Evolutionary conservation across 37 sponge, comb jelly and placozoan species (phyloP), one percentile per base, ranked within the genome.

Genomic region (Spongia lamella): DNA sequence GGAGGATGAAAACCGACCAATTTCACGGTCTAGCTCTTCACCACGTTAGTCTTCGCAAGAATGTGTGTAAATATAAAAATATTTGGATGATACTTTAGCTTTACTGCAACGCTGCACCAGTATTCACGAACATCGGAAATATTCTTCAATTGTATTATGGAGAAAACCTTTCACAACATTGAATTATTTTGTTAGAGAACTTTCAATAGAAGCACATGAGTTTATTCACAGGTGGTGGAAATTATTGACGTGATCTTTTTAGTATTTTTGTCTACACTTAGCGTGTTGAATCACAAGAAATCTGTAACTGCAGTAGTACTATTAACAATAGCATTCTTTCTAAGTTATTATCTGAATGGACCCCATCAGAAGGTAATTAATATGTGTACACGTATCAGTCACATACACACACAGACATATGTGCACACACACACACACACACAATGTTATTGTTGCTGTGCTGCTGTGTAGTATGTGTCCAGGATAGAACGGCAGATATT

Each of bases 101-200:
- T 13, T 43, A 43, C 47, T 43, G 47, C 47, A 43, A 9, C 47
- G 47, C 47, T 43, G 47, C 9, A 9, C 47, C 9, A 43, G 47
- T 9, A 43, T 5, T 13, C 47, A 43, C 9, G 47, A 43, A 13
- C 47, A 9, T 43, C 7, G 9, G 5, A 43, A 43, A 43, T 43
- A 43, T 43, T 9, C 47, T 43, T 43, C 67, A 27, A 75, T 96
- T n/a, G 97, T 96, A 15, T 66, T 96, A 39, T 96, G 97, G 97
- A 70, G 90, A 47, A 64, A 53, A 7, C 97, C 97, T 9, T 36
- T 92, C 26, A 63, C 70, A 9, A 96, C 97, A 21, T 65, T 89
- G 13, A 58, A 62, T 57, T 92, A 89, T 68, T 96, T 89, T 52
- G 38, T 52, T 16, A 60, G 80, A 58, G 93, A 96, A 35, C 79